These are phyloP conservation scores for Mesodorylaimus sp. DNA, from an alignment of 2,888 invertebrate species.

Conservation along the genomic window DNA sequence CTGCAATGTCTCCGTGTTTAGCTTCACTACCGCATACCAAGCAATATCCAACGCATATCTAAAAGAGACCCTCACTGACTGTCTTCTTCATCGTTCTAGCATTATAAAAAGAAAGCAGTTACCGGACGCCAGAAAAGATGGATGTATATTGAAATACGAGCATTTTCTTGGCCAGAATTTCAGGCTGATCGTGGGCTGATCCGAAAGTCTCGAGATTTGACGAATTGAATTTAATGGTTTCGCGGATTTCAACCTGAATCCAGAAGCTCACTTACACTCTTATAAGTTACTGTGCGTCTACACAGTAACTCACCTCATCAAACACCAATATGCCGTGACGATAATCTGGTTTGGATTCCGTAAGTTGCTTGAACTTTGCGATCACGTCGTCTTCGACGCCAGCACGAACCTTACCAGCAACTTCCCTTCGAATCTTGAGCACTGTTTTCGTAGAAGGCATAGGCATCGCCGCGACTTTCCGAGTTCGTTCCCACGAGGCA, in stretches of 20 bases:
- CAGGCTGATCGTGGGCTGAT: not conserved
- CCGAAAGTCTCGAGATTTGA: not conserved
- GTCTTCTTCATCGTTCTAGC: not conserved
- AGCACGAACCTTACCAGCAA: not conserved
- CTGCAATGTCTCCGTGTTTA: not conserved
- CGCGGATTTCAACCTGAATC: not conserved
- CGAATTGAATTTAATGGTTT: not conserved
- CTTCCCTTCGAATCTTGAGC: not conserved
- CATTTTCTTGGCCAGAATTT: not conserved
- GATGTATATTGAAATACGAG: not conserved
- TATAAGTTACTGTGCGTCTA: not conserved
- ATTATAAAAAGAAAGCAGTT: not conserved
- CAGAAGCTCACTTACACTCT: not conserved
- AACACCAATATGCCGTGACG: not conserved
- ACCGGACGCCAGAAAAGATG: not conserved
- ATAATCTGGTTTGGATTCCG: not conserved
- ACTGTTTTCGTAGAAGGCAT: not conserved
- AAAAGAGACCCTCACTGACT: not conserved
- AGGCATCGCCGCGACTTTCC: not conserved
- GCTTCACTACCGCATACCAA: not conserved
- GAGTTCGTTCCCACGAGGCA: not conserved
- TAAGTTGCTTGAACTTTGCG: not conserved
- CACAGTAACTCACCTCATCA: not conserved
- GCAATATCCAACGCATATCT: not conserved
- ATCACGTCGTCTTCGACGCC: not conserved